These are phyloP conservation scores for Epinotia demarniana DNA, from an alignment of 2,888 invertebrate genomes.

Conservation along the genomic window DNA sequence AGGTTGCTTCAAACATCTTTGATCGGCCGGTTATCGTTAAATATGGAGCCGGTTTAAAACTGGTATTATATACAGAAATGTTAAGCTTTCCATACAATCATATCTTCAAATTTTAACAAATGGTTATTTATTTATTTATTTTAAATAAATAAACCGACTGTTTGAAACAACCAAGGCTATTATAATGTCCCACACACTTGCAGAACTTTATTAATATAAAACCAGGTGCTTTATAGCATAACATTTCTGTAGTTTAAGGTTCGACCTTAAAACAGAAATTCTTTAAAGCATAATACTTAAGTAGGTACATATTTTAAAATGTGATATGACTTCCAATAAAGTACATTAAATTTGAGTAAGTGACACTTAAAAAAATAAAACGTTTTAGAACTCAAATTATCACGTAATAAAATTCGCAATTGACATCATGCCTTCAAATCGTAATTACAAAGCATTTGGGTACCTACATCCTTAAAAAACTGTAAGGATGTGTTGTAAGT, in stretches of 20 bases:
- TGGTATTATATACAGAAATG: no score
- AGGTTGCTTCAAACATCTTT: no score
- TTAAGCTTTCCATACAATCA: no score
- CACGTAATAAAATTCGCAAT: slow-evolving; percentile 8
- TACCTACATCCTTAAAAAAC: not conserved
- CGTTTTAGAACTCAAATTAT: slow-evolving; percentile 7
- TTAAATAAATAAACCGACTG: no score
- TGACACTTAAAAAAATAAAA: not conserved
- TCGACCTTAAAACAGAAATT: not conserved
- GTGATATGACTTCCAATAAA: not conserved
- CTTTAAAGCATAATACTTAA: not conserved
- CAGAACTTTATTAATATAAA: not conserved
- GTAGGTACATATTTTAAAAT: not conserved
- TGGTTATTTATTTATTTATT: no score
- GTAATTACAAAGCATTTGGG: slow-evolving; percentile 2
- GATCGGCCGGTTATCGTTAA: no score
- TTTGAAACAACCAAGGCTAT: no score
- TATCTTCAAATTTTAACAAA: no score
- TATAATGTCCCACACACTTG: not conserved
- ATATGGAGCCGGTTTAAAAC: no score
- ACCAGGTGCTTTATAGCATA: no score
- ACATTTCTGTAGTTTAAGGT: not conserved
- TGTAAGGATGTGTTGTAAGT: no score
- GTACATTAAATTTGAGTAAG: not conserved
- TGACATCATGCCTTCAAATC: slow-evolving; percentile 11